Conservation (phyloP, 2,888 invertebrate genomes). For the Ornithoptera alexandrae region DNA sequence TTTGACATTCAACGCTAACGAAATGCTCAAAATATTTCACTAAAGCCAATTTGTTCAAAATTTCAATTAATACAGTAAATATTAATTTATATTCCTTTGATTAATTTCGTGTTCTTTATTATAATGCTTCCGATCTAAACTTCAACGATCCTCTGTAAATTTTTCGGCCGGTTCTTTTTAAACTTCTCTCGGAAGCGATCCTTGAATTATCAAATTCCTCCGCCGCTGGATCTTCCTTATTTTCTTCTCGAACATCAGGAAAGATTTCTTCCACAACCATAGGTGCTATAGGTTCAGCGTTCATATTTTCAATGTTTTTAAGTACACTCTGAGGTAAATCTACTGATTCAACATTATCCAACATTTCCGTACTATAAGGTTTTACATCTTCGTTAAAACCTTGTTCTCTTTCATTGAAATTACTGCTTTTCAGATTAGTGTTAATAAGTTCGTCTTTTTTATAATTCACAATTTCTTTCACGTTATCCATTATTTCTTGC, state of each 20-base stretch:
- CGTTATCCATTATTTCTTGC: conserved; percentile 25
- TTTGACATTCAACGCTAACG: background rate
- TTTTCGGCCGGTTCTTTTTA: conserved; percentile 47
- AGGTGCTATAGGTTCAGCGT: conserved; percentile 24
- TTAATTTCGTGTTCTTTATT: background rate
- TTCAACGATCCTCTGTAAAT: conserved; percentile 53
- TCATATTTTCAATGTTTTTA: conserved; percentile 24
- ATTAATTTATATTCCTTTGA: conserved; percentile 10
- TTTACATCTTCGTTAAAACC: conserved; percentile 1
- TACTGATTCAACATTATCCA: conserved; percentile 8
- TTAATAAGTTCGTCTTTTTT: conserved; percentile 36
- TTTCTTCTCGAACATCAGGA: conserved; percentile 28
- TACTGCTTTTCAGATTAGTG: conserved; percentile 34
- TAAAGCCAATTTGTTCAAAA: background rate
- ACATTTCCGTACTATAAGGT: background rate
- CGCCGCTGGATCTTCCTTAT: conserved; percentile 30
- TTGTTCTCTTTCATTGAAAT: conserved; percentile 31
- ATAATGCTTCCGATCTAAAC: conserved; percentile 51
- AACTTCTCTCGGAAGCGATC: conserved; percentile 56
- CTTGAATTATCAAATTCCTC: conserved; percentile 41
- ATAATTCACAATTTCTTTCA: conserved; percentile 36
- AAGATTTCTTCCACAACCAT: conserved; percentile 31
- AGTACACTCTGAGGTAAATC: conserved; percentile 11
- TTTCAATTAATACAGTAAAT: conserved; percentile 7
- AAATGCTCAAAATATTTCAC: background rate